phyloP scores from a whole-genome alignment of 2,113 vertebrate genomes.

The Podarcis cretensis region DNA sequence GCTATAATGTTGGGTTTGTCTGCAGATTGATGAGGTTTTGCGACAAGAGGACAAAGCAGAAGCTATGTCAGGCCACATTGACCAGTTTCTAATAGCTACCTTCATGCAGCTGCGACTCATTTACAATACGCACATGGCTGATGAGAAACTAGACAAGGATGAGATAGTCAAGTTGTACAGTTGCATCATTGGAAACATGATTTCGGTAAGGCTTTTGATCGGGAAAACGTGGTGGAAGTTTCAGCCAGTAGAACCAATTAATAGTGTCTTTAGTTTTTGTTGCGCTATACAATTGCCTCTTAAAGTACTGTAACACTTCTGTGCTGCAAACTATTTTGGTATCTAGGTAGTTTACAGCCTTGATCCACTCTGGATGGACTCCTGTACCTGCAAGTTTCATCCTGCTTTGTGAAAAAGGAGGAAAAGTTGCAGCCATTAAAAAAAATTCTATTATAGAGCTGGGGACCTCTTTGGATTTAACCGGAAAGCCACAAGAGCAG shows the following conservation, averaged over 20 bases:
- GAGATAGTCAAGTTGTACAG: conserved; percentile 97
- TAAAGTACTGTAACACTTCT: background rate
- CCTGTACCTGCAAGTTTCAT: too few relatives aligned
- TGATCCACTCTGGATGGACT: too few relatives aligned
- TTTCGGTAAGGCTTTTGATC: conserved; percentile 84
- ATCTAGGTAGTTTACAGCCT: too few relatives aligned
- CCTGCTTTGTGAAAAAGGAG: too few relatives aligned
- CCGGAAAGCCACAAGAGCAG: too few relatives aligned
- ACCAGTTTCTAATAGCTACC: conserved; percentile 97
- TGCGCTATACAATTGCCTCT: background rate
- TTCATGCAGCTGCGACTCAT: conserved; percentile 97
- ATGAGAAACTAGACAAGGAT: conserved; percentile 92
- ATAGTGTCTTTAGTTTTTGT: background rate
- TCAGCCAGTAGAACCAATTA: background rate
- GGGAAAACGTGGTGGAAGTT: background rate
- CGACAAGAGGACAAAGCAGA: conserved; percentile 96
- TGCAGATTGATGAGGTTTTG: conserved; percentile 95
- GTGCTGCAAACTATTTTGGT: background rate
- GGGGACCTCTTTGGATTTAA: too few relatives aligned
- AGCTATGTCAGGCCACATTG: conserved; percentile 98
- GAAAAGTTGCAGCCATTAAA: too few relatives aligned
- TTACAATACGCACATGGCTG: conserved; percentile 96
- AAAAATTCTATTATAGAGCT: too few relatives aligned
- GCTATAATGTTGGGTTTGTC: conserved; percentile 24
- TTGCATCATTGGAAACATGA: conserved; percentile 98